Conservation (phyloP, 2,113 vertebrate species). For the Notarius quadriscutis region DNA sequence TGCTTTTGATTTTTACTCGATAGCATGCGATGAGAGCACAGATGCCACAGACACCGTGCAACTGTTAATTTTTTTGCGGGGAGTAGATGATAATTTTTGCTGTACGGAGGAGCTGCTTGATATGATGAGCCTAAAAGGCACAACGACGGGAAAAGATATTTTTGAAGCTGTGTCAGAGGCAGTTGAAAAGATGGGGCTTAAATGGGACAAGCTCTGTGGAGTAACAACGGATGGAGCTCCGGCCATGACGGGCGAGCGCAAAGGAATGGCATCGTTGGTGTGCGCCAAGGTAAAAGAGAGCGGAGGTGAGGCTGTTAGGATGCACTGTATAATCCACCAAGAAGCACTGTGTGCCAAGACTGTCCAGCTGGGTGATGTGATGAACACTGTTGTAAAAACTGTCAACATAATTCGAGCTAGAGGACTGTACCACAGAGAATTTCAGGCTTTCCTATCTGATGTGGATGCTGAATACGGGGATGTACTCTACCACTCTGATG, state of each 20-base stretch:
- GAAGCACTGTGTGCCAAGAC: not conserved
- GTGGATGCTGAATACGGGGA: conserved; percentile 41
- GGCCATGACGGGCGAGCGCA: conserved; percentile 49
- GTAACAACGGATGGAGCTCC: conserved; percentile 40
- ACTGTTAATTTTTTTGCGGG: conserved; percentile 45
- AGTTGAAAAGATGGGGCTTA: not conserved
- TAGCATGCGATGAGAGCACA: conserved; percentile 8
- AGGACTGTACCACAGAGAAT: conserved; percentile 37
- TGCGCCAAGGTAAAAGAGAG: conserved; percentile 39
- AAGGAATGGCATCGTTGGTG: conserved; percentile 45
- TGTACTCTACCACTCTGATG: conserved; percentile 29
- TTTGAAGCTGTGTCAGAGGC: not conserved
- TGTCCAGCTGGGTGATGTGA: conserved; percentile 31
- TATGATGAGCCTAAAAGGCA: conserved; percentile 21
- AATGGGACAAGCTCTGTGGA: conserved; percentile 25
- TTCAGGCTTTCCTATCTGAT: conserved; percentile 27
- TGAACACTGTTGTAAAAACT: conserved; percentile 34
- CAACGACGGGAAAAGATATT: not conserved
- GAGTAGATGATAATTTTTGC: conserved; percentile 47
- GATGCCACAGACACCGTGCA: conserved; percentile 37
- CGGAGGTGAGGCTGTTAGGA: conserved; percentile 32
- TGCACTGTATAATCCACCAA: conserved; percentile 5
- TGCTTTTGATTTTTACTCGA: conserved; percentile 47
- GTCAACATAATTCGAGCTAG: conserved; percentile 23
- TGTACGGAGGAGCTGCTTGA: conserved; percentile 47